Evolutionary conservation across 2,888 invertebrate genomes (phyloP).

Genomic region (Melanostoma scalare): DNA sequence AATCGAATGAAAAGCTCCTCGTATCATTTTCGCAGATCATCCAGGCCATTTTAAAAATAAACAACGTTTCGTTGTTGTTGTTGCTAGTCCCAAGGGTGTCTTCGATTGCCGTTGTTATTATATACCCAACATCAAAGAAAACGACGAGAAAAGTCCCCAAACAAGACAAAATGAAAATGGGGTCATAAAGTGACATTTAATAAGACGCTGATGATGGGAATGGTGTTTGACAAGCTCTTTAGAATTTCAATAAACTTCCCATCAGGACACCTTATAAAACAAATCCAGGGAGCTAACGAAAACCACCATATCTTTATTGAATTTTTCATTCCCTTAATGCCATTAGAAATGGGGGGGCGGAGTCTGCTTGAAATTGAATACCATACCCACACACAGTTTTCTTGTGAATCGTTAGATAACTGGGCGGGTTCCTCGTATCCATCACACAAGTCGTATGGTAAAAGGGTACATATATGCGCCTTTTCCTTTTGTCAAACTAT

Average conservation of each 20-base stretch:
- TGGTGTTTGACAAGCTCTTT: slow-evolving; percentile 12
- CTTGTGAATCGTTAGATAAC: slow-evolving; percentile 43
- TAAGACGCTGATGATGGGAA: slow-evolving; percentile 20
- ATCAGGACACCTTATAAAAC: slow-evolving; percentile 49
- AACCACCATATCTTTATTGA: slow-evolving; percentile 26
- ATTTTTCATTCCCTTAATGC: not conserved
- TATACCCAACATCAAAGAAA: not conserved
- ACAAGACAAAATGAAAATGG: not conserved
- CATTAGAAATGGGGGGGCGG: not conserved
- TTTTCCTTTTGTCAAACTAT: not conserved
- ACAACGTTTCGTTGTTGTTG: too few species aligned
- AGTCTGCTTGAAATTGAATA: slow-evolving; percentile 17
- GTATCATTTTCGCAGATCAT: slow-evolving; percentile 16
- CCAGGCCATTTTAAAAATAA: slow-evolving; percentile 29
- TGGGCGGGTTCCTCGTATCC: slow-evolving; percentile 31
- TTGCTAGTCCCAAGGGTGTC: too few species aligned
- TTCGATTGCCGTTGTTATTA: too few species aligned
- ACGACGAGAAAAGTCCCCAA: not conserved
- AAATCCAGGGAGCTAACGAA: slow-evolving; percentile 27
- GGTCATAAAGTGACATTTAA: slow-evolving; percentile 29
- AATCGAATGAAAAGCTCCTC: not conserved
- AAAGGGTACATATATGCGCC: slow-evolving; percentile 10
- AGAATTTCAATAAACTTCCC: slow-evolving; percentile 30
- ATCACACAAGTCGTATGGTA: slow-evolving; percentile 1
- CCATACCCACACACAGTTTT: not conserved